phyloP scores from a whole-genome alignment of 1,140 invertebrate species.

The Nylanderia fulva region DNA sequence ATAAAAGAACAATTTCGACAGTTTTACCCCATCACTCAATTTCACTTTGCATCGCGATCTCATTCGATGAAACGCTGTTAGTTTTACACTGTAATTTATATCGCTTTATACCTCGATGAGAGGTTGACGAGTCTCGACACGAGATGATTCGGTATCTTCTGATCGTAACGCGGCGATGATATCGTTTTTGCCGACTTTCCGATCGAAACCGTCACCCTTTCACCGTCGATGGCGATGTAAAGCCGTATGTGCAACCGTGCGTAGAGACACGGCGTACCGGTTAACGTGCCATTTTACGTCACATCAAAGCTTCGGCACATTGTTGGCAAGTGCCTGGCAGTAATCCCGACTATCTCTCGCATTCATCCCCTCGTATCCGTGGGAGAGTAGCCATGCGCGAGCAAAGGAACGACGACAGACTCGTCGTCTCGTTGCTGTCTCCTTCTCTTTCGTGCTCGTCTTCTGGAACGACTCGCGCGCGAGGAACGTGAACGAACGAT shows the following conservation, averaged over 20 bases:
- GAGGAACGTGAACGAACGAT: background rate
- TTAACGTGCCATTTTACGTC: slow-evolving; percentile 81
- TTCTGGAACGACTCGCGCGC: background rate
- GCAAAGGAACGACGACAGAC: slow-evolving; percentile 60
- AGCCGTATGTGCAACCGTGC: slow-evolving; percentile 63
- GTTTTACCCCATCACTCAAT: background rate
- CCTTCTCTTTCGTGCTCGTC: slow-evolving; percentile 12
- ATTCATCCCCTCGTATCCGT: slow-evolving; percentile 13
- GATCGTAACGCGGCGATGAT: background rate
- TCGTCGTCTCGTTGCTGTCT: slow-evolving; percentile 19
- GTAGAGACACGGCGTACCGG: slow-evolving; percentile 61
- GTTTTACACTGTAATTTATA: slow-evolving; percentile 26
- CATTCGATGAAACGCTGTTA: background rate
- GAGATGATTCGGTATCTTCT: slow-evolving; percentile 24
- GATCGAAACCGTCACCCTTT: background rate
- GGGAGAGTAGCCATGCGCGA: slow-evolving; percentile 27
- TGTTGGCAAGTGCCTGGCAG: slow-evolving; percentile 80
- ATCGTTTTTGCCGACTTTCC: background rate
- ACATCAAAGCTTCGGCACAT: slow-evolving; percentile 84
- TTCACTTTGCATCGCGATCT: slow-evolving; percentile 31
- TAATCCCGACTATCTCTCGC: slow-evolving; percentile 28
- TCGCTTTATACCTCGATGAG: slow-evolving; percentile 43
- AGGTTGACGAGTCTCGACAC: slow-evolving; percentile 32
- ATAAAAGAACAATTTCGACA: too few relatives aligned
- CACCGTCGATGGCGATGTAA: slow-evolving; percentile 53